These are phyloP conservation scores for Drosophila sproati DNA, from an alignment of 1,140 invertebrate genomes.

Conservation along the genomic window DNA sequence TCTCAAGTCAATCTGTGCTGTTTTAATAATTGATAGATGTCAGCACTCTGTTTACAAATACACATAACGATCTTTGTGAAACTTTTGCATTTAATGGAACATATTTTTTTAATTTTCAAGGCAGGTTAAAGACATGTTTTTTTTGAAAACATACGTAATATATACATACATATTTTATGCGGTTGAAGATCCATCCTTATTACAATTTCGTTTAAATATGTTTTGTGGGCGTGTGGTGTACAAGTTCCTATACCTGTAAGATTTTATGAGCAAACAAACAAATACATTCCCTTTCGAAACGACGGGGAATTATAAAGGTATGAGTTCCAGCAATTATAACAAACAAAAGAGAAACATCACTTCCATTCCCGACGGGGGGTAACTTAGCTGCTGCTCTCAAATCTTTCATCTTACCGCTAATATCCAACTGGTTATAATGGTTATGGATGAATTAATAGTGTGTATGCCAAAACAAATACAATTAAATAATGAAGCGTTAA, in stretches of 20 bases:
- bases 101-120: too few relatives aligned
- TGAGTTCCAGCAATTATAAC: slow-evolving; percentile 70
- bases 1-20: too few relatives aligned
- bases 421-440: slow-evolving; percentile 71
- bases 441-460: slow-evolving; percentile 58
- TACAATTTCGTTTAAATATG: not conserved
- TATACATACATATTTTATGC: slow-evolving; percentile 3
- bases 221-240: slow-evolving; percentile 17
- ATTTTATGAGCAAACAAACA: slow-evolving; percentile 4
- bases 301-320: slow-evolving; percentile 22
- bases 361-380: slow-evolving; percentile 67
- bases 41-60: too few relatives aligned
- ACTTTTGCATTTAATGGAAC: too few relatives aligned
- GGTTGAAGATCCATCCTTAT: not conserved
- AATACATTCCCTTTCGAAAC: slow-evolving; percentile 4
- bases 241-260: not conserved
- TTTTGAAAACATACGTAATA: too few relatives aligned
- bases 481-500: slow-evolving; percentile 76
- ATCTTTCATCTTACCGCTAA: slow-evolving; percentile 72
- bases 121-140: too few relatives aligned
- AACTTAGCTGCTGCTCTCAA: slow-evolving; percentile 42
- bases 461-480: slow-evolving; percentile 74
- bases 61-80: too few relatives aligned
- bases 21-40: too few relatives aligned
- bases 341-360: slow-evolving; percentile 66